Percentiles rank a stretch among this genome's conserved stretches.
Conservation (phyloP, 2,113 vertebrate species). For the Ifrita kowaldi region DNA sequence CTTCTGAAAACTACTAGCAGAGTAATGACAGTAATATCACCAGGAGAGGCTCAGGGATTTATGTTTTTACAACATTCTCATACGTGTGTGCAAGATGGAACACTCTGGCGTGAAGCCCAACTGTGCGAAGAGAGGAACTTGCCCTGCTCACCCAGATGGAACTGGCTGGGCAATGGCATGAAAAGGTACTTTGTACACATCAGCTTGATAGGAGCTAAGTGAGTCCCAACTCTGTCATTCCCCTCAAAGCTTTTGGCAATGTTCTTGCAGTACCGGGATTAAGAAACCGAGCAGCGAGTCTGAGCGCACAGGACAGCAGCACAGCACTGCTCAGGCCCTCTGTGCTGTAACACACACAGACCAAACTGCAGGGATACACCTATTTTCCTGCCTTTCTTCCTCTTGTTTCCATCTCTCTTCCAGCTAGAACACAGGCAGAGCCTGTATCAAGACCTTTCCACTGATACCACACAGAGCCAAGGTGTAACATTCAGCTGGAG, state of each 20-base stretch:
- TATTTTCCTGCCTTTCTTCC: not conserved
- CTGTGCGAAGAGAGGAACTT: not conserved
- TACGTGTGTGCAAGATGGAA: fast-evolving
- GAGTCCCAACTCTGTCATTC: not conserved
- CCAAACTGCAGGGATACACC: not conserved
- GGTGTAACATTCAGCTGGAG: not conserved
- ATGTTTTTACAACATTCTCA: not conserved
- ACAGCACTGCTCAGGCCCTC: not conserved
- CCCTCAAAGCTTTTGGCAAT: not conserved
- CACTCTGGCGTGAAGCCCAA: not conserved
- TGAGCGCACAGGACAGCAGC: fast-evolving
- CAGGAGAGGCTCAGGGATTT: not conserved
- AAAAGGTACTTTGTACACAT: not conserved
- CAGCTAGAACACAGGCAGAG: not conserved
- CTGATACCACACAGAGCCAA: not conserved
- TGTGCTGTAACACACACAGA: fast-evolving
- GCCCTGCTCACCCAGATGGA: not conserved
- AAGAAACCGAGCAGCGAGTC: fast-evolving
- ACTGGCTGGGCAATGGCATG: not conserved
- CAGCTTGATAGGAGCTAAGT: not conserved
- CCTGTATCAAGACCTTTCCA: not conserved
- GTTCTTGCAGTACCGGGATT: not conserved
- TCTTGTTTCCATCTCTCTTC: not conserved
- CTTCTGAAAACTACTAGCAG: not conserved
- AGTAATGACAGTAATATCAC: not conserved